Evolutionary conservation across 2,113 vertebrate genomes (phyloP), one percentile per base, ranked within the genome.

Genomic region (Sphaerodactylus townsendi): DNA sequence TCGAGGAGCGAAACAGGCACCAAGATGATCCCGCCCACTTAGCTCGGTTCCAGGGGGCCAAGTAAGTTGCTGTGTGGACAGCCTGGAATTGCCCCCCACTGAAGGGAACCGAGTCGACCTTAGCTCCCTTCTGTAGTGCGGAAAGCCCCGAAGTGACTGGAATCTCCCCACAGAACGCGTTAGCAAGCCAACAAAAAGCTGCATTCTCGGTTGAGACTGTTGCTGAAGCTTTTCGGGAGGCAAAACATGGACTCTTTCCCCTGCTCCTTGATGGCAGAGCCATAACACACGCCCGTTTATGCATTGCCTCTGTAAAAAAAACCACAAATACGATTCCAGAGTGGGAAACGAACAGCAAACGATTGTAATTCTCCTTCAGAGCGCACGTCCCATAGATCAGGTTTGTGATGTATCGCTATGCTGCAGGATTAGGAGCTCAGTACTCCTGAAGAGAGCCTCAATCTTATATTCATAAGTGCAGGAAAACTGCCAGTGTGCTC

Each of bases 281-380:
- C 78, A n/a, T n/a, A n/a, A n/a, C n/a, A 39, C 9, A 65, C 11
- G 14, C 2, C 35, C 2, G 7, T 62, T 21, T 21, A 1, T 46
- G 62, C 44, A 17, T 53, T 50, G 53, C 0, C 59, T 25, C 13
- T 30, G 37, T 0, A 0, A 46, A 73, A 85, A 68, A n/a, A n/a
- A n/a, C n/a, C n/a, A n/a, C n/a, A n/a, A n/a, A n/a, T n/a, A 8
- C 21, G 2, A 28, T 65, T 17, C 75, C 39, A 72, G 11, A 21
- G 11, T 7, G 33, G 65, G 37, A 62, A 78, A 87, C 44, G 48
- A 81, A 44, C 15, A 48, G 39, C 70, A 69, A 87, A 25, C 33
- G 48, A 83, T 65, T 9, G 5, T 62, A 0, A 0, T 14, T 53
- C 37, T 85, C 79, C 30, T 0, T 37, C 11, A 5, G 41, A 35